Conservation (phyloP, 2,113 vertebrate species). For the Psammodynastes pulverulentus region DNA sequence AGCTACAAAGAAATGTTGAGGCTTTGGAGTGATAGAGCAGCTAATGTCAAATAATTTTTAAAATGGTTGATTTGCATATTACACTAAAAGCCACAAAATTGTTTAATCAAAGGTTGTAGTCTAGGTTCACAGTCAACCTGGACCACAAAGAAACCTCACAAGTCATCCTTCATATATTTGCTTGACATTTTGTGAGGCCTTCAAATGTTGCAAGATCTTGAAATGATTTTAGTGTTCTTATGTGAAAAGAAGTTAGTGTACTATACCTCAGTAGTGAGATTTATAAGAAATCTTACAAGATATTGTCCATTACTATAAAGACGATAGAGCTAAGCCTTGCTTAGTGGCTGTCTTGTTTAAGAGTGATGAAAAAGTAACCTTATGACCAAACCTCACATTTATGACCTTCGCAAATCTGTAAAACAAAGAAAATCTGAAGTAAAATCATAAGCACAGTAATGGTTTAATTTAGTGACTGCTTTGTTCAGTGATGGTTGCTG, state of each 20-base stretch:
- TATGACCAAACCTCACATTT: neutral
- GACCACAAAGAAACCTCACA: neutral
- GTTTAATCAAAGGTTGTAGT: neutral
- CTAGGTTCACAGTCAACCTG: neutral
- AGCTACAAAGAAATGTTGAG: conserved; percentile 31
- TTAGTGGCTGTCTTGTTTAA: neutral
- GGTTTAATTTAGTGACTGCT: neutral
- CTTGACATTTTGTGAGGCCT: neutral
- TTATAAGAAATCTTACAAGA: neutral
- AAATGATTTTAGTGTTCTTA: neutral
- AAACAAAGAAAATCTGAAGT: neutral
- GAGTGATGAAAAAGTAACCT: neutral
- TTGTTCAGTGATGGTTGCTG: neutral
- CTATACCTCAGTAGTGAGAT: neutral
- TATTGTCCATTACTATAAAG: neutral
- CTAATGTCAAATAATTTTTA: neutral
- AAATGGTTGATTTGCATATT: neutral
- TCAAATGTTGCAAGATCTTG: neutral
- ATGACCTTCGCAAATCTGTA: neutral
- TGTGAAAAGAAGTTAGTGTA: neutral
- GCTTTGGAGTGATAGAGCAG: conserved; percentile 17
- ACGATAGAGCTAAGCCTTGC: neutral
- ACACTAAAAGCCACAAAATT: neutral
- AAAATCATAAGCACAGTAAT: neutral
- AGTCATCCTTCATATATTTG: neutral